Conservation (phyloP, 2,113 vertebrate genomes). For the Crotalus viridis region DNA sequence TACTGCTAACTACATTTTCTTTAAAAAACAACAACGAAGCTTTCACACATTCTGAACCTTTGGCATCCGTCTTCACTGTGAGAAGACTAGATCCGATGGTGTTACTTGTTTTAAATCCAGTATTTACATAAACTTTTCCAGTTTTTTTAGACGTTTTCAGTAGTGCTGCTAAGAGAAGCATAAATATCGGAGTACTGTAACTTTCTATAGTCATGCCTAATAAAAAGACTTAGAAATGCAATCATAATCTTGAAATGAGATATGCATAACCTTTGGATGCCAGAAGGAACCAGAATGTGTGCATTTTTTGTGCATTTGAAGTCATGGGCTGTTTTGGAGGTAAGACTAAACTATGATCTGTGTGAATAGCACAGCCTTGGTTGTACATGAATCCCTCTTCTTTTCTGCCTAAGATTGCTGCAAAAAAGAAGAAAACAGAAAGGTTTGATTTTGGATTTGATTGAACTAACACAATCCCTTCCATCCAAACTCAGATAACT, state of each 20-base stretch:
- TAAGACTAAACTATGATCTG: not conserved
- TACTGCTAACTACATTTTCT: not conserved
- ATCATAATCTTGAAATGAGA: not conserved
- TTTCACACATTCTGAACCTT: not conserved
- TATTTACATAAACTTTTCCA: not conserved
- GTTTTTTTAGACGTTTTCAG: not conserved
- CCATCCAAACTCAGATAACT: not conserved
- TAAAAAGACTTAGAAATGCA: not conserved
- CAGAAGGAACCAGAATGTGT: not conserved
- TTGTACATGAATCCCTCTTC: not conserved
- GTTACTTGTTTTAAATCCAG: not conserved
- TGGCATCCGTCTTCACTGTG: not conserved
- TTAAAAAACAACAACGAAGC: not conserved
- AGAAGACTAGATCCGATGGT: not conserved
- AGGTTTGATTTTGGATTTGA: not conserved
- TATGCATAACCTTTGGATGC: not conserved
- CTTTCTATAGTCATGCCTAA: accelerated
- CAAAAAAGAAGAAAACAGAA: not conserved
- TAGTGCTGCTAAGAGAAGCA: not conserved
- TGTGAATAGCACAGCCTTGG: not conserved
- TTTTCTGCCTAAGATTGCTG: not conserved
- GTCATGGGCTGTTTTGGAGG: not conserved
- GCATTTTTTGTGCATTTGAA: not conserved
- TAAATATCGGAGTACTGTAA: accelerated
- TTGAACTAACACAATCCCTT: not conserved